Percentiles rank a stretch among this genome's conserved stretches.
phyloP scores from a whole-genome alignment of 2,797 vertebrate species.

The Cetoscarus ocellatus region DNA sequence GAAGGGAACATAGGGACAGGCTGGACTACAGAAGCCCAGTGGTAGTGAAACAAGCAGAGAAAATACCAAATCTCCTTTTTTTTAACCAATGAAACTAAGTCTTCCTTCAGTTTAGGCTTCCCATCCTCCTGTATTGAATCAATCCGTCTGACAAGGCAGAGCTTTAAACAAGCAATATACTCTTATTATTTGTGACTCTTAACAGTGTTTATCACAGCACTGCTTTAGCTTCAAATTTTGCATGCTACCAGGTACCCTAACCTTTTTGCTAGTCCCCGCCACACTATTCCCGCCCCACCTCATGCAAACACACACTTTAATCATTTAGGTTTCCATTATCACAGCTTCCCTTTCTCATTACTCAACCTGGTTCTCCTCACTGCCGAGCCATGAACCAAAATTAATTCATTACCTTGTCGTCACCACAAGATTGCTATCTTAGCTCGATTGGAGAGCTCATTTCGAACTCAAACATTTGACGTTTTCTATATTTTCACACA shows the following conservation, averaged over 20 bases:
- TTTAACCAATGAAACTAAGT: no score
- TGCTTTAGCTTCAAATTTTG: slow-evolving; percentile 1
- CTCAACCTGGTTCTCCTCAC: slow-evolving; percentile 73
- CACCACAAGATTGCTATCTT: slow-evolving; percentile 68
- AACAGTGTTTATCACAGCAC: background rate
- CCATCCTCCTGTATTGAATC: no score
- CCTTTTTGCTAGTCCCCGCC: slow-evolving; percentile 19
- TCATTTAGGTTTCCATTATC: slow-evolving; percentile 81
- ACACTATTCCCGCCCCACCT: slow-evolving; percentile 1
- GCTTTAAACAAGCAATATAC: background rate
- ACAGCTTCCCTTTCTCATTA: slow-evolving; percentile 75
- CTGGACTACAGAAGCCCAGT: no score
- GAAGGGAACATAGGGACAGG: no score
- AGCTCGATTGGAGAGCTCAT: slow-evolving; percentile 61
- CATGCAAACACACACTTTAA: slow-evolving; percentile 70
- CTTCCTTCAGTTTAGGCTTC: no score
- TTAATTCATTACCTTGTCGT: slow-evolving; percentile 79
- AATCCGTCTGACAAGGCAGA: background rate
- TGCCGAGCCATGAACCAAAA: slow-evolving; percentile 76
- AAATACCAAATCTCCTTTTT: no score
- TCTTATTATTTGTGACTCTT: background rate
- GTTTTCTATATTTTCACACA: slow-evolving; percentile 53
- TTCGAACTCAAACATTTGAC: slow-evolving; percentile 70
- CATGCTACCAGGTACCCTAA: slow-evolving; percentile 7
- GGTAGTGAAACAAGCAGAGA: no score